A percentile compares a stretch with the other conserved stretches of the same genome.
phyloP scores from a whole-genome alignment of 2,888 invertebrate genomes.

The Hipparchia sbordonii region DNA sequence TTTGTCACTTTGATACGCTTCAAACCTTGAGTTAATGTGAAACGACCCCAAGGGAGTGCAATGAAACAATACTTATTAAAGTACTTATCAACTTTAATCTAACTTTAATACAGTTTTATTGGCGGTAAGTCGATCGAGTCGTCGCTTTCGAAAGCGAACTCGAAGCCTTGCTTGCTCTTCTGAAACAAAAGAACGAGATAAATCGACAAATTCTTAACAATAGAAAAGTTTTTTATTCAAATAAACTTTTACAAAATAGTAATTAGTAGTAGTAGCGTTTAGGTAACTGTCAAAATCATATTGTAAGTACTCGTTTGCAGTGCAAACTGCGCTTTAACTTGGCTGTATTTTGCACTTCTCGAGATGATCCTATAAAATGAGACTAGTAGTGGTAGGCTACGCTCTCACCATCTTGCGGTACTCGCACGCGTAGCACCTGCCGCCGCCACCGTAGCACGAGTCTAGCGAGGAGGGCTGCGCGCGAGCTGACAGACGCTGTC shows the following conservation, averaged over 20 bases:
- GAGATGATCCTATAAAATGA: too few relatives aligned
- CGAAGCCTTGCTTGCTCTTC: constrained; percentile 28
- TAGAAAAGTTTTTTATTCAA: too few relatives aligned
- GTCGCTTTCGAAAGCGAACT: constrained; percentile 24
- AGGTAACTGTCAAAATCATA: too few relatives aligned
- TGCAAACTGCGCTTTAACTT: too few relatives aligned
- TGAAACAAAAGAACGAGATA: constrained; percentile 12
- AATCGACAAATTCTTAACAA: not conserved
- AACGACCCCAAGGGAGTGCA: too few relatives aligned
- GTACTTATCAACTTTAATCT: too few relatives aligned
- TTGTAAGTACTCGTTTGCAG: too few relatives aligned
- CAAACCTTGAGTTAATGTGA: too few relatives aligned
- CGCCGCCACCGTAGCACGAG: constrained; percentile 47
- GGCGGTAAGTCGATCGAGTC: constrained; percentile 5
- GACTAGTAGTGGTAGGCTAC: not conserved
- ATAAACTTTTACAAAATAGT: too few relatives aligned
- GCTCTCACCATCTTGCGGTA: constrained; percentile 45
- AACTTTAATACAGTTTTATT: constrained; percentile 22
- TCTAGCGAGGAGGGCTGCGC: constrained; percentile 44
- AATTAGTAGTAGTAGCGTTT: too few relatives aligned
- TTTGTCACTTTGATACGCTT: too few relatives aligned
- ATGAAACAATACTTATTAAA: not conserved
- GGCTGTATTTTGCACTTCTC: too few relatives aligned
- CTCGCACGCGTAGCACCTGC: constrained; percentile 72
- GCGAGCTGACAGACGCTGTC: constrained; percentile 54